These are phyloP conservation scores for Lampris megalopsis DNA, from an alignment of 2,113 vertebrate species.

Conservation along the genomic window DNA sequence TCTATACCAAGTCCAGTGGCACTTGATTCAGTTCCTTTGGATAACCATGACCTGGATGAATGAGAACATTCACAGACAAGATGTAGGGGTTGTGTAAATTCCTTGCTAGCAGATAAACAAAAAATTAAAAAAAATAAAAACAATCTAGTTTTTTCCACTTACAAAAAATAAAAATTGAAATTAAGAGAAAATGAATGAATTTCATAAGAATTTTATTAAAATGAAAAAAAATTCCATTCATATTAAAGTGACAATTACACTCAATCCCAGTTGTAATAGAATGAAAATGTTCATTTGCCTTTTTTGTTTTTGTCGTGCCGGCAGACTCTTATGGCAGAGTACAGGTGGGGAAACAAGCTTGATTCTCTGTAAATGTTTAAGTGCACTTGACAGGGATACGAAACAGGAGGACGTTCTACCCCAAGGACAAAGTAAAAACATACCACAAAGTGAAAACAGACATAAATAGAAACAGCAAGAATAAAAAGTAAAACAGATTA, in stretches of 20 bases:
- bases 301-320: constrained; percentile 1
- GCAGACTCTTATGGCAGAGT: neutral
- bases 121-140: too few species aligned
- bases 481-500: constrained; percentile 5
- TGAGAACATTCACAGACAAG: too few species aligned
- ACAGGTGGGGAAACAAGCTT: constrained; percentile 4
- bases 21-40: too few species aligned
- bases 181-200: neutral
- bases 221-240: constrained; percentile 43
- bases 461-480: constrained; percentile 75
- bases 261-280: neutral
- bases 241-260: constrained; percentile 5
- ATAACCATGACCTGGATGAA: too few species aligned
- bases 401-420: constrained; percentile 36
- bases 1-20: too few species aligned
- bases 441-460: constrained; percentile 12
- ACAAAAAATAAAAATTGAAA: neutral
- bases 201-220: constrained; percentile 2
- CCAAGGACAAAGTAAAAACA: constrained; percentile 11
- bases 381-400: constrained; percentile 72
- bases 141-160: too few species aligned
- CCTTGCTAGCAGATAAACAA: too few species aligned
- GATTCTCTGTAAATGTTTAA: constrained; percentile 48
- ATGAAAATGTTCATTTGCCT: neutral
- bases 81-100: too few species aligned